Base-by-base conservation (phyloP, 2,797 vertebrate species). In the Xenopus petersii region DNA sequence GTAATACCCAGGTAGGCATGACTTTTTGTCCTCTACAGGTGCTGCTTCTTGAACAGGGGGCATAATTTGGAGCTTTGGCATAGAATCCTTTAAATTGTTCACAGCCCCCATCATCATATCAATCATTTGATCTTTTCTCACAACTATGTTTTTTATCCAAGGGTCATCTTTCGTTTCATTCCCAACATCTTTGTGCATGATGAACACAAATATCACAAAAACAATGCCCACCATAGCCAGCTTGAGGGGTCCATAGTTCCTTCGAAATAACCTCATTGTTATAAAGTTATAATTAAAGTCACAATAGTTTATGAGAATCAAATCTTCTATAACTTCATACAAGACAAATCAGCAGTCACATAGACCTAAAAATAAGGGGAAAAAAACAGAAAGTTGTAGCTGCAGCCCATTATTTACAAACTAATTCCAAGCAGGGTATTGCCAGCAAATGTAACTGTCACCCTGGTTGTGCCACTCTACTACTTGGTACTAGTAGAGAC, bases 101-200 rank as follows among this genome's bases (percentile, higher is more conserved):
- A 97, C 89, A 0, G 94, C 96, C 0, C 92, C 94, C 11, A 93
- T 85, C 81, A 99, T 95, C 79, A 98, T 90, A 36, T 87, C 91
- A 2, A 98, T 81, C 76, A 98, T 80, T 10, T 91, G 91, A 60
- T 91, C 95, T 84, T 92, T 92, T 81, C 87, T 91, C 55, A 83
- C 86, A 48, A 93, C 94, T 51, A 97, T 91, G 54, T 95, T 95
- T 77, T 90, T 89, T 62, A 96, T 81, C 96, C 95, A 97, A 0
- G 93, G 94, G 66, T 98, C 95, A 2, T 88, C 84, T 0, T 83
- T 58, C 0, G 86, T 85, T 0, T 82, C 84, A 48, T 48, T 83
- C 2, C 93, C 92, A 0, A 89, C 91, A 16, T 90, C 93, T 82
- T 91, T 94, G 64, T 97, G 95, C 36, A 96, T 86, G 75, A 98